Evolutionary conservation across 2,113 vertebrate genomes (phyloP).

Genomic region (Xenotilapia caudafasciata): DNA sequence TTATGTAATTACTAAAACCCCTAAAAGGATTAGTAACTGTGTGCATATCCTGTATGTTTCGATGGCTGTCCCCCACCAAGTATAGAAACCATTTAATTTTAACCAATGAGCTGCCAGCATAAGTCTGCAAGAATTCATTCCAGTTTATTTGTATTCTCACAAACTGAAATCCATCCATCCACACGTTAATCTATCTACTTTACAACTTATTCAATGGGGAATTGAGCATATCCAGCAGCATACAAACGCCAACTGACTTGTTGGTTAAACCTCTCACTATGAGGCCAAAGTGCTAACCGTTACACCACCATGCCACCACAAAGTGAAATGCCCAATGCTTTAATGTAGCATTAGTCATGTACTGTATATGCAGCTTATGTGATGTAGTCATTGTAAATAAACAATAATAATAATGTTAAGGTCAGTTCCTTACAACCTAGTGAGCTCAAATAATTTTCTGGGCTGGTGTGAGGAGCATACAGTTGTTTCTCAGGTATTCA

Average conservation of each 20-base stretch:
- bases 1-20: neutral
- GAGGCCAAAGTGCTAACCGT: neutral
- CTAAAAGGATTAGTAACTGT: neutral
- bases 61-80: neutral
- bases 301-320: neutral
- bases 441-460: rapidly evolving
- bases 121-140: neutral
- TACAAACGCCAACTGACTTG: neutral
- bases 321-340: neutral
- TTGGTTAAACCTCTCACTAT: neutral
- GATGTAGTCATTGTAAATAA: neutral
- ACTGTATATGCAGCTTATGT: neutral
- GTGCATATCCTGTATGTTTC: neutral
- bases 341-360: neutral
- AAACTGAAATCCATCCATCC: neutral
- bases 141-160: neutral
- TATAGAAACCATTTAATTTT: neutral
- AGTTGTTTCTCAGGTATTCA: neutral
- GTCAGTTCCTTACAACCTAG: neutral
- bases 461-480: neutral
- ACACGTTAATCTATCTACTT: neutral
- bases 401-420: neutral
- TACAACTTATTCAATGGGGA: neutral
- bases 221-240: neutral
- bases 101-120: neutral